Evolutionary conservation across 2,797 vertebrate genomes (phyloP).

Genomic region (Phoebastria nigripes): DNA sequence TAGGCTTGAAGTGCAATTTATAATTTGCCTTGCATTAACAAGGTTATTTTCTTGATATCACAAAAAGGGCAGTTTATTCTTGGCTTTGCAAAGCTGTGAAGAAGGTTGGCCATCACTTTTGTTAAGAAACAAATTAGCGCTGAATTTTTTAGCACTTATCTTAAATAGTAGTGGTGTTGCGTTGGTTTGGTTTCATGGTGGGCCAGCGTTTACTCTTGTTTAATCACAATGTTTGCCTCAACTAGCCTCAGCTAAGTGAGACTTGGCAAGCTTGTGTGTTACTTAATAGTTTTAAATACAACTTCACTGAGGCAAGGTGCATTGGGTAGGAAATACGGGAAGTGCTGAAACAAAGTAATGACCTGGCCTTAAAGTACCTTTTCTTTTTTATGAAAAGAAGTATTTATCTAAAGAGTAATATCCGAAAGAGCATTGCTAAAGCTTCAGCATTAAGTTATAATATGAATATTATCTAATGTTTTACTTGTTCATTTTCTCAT

Average conservation of each 20-base stretch:
- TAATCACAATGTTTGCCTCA: background rate
- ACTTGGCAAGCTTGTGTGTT: background rate
- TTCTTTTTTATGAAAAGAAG: background rate
- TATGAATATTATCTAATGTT: background rate
- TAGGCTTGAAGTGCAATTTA: background rate
- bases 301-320: background rate
- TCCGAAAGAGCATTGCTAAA: background rate
- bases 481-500: background rate
- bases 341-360: background rate
- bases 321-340: background rate
- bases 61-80: background rate
- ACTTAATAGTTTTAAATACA: background rate
- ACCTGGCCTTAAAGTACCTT: background rate
- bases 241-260: background rate
- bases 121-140: background rate
- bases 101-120: background rate
- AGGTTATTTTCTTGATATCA: background rate
- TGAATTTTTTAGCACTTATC: background rate
- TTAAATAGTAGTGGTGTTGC: background rate
- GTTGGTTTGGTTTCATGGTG: background rate
- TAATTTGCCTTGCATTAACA: background rate
- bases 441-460: background rate
- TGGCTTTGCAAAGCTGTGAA: slow-evolving; percentile 1
- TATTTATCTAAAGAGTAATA: background rate
- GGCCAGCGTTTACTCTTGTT: background rate